Evolutionary conservation across 1,140 invertebrate genomes (phyloP), one percentile per base, ranked within the genome.

Genomic region (Zaprionus lachaisei): DNA sequence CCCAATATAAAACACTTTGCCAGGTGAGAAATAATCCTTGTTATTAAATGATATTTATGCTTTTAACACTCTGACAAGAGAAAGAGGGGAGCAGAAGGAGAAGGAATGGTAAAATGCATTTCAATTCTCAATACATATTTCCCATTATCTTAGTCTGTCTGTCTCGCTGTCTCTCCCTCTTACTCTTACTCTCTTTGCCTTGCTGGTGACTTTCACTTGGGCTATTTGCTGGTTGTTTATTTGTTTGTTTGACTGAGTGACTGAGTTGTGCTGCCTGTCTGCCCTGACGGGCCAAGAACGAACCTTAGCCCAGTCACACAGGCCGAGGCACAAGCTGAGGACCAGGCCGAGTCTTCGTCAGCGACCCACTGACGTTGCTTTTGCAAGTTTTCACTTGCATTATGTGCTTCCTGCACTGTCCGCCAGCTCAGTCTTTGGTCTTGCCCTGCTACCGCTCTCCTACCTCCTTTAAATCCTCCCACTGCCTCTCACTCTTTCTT

Each of bases 341-440:
- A 77, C 44, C 62, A 69, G 66, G 79, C 63, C 75, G 70, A 79
- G 77, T 78, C 31, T 34, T 34, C 31, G 31, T 34, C 73, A 81
- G 69, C 85, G 85, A 87, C 78, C 78, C 75, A 84, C 68, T 83
- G 84, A 54, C 83, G 69, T 66, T 72, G 69, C 79, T 72, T 74
- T 87, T 72, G 38, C 67, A 67, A 81, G 81, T 72, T 81, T 87
- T 84, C 81, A 81, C 84, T 84, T 81, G 84, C 84, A 87, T 89
- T 87, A 87, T 84, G 81, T 89, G 84, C 81, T 89, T 68, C 81
- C 84, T 66, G 65, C 73, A 57, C 57, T 65, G 69, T 57, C 41
- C 38, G 22, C n/a, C 20, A 14, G 22, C 20, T 37, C 24, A 11
- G 9, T 34, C 24, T 54, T 28, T 41, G 57, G 34, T n/a, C 57